phyloP scores from a whole-genome alignment of 2,797 vertebrate genomes.

The Arvicola amphibius region DNA sequence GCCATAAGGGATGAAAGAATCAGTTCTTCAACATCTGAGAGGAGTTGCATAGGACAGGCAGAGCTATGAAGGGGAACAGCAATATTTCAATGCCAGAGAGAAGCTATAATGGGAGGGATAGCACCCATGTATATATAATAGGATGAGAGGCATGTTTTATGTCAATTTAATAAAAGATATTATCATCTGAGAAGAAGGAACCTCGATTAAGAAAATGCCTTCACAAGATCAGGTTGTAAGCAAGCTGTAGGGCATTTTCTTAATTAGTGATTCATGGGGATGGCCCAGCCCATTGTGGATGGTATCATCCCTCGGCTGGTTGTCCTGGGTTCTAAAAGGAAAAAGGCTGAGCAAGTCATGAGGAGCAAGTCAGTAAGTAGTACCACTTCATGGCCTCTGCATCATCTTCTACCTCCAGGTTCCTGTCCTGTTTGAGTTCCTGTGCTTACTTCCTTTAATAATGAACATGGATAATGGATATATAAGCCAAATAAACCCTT shows the following conservation, averaged over 20 bases:
- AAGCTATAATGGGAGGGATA: background rate
- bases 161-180: background rate
- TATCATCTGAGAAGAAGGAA: background rate
- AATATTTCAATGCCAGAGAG: background rate
- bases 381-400: background rate
- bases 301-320: background rate
- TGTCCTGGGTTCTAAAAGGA: background rate
- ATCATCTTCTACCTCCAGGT: too few relatives aligned
- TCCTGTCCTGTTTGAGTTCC: background rate
- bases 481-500: background rate
- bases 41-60: background rate
- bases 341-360: background rate
- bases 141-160: background rate
- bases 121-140: background rate
- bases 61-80: background rate
- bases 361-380: background rate
- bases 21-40: background rate
- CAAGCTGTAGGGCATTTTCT: background rate
- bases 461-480: background rate
- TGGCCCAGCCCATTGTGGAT: background rate
- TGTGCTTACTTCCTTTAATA: background rate
- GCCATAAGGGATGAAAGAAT: background rate
- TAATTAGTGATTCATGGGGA: background rate
- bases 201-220: background rate
- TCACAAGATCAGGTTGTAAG: background rate